These are phyloP conservation scores for Stratiomys singularior DNA, from an alignment of 2,888 invertebrate genomes.

Conservation along the genomic window DNA sequence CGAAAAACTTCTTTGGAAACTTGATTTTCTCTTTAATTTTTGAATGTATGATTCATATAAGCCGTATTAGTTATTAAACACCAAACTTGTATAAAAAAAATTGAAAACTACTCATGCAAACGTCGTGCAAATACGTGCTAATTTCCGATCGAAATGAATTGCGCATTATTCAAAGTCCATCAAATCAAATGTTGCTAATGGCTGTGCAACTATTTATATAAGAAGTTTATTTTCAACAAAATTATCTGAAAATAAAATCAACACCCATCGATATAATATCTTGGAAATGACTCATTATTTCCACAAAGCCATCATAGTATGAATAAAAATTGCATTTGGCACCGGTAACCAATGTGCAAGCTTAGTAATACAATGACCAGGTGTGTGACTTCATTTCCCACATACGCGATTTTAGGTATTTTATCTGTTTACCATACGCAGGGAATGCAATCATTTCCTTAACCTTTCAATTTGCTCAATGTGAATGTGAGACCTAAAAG, in stretches of 20 bases:
- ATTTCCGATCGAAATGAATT: background rate
- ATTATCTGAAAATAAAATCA: background rate
- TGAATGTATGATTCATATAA: too few species aligned
- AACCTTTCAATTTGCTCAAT: too few species aligned
- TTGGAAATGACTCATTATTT: background rate
- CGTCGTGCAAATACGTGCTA: background rate
- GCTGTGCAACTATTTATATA: background rate
- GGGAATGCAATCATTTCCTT: too few species aligned
- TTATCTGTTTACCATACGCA: too few species aligned
- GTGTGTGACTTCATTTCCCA: slow-evolving; percentile 9
- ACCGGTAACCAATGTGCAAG: background rate
- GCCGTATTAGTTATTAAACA: too few species aligned
- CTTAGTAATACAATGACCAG: background rate
- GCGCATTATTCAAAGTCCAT: slow-evolving; percentile 10
- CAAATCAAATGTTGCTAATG: background rate
- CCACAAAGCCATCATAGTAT: background rate
- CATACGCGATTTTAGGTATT: background rate
- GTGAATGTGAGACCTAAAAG: too few species aligned
- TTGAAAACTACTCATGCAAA: background rate
- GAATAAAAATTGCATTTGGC: slow-evolving; percentile 23
- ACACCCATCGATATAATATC: background rate
- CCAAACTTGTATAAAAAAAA: too few species aligned
- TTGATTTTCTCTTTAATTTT: too few species aligned
- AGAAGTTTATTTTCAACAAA: background rate
- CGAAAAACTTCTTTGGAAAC: too few species aligned